A percentile compares a stretch with the other conserved stretches of the same genome.
phyloP scores from a whole-genome alignment of 2,113 vertebrate genomes.

The Dicerorhinus sumatrensis region DNA sequence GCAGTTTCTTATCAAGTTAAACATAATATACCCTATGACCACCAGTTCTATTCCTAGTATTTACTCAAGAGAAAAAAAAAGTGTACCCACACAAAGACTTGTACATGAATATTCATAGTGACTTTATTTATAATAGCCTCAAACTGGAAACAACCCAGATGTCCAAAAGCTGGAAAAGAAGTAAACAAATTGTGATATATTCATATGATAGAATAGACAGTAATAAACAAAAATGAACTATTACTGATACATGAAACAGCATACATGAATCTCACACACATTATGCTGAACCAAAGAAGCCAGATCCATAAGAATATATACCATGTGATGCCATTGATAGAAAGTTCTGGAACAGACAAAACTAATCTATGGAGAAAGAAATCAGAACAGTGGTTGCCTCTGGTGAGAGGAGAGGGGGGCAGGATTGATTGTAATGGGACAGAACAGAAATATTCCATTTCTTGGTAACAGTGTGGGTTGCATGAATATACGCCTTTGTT shows the following conservation, averaged over 20 bases:
- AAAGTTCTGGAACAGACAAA: neutral
- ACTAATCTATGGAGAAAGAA: neutral
- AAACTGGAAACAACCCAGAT: neutral
- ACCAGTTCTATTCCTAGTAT: neutral
- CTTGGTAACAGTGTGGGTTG: neutral
- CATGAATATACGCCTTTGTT: neutral
- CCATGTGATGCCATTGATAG: neutral
- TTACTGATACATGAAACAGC: neutral
- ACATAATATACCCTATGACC: neutral
- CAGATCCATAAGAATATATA: neutral
- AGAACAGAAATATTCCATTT: neutral
- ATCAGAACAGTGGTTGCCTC: neutral
- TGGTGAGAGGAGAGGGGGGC: neutral
- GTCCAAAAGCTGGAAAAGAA: neutral
- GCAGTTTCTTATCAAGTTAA: neutral
- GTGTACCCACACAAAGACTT: neutral
- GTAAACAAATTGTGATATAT: neutral
- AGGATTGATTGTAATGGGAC: accelerated
- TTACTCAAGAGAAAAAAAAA: neutral
- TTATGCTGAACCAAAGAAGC: neutral
- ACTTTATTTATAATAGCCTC: neutral
- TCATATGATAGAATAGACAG: neutral
- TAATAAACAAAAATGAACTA: neutral
- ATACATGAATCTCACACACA: neutral
- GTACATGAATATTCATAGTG: neutral